A percentile compares a stretch with the other conserved stretches of the same genome.
phyloP scores from a whole-genome alignment of 1,140 invertebrate genomes.

The silkworm (Bombyx mori) region ASM3026992v2 NC_085110.1:12964501-12965000 shows the following conservation, averaged over 20 bases:
- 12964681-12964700: constrained; percentile 94
- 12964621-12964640: constrained; percentile 96
- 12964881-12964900: no score
- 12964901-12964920: no score
- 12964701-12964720: constrained; percentile 58
- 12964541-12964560: constrained; percentile 98
- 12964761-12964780: no score
- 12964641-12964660: constrained; percentile 95
- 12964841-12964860: no score
- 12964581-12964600: constrained; percentile 97
- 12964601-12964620: constrained; percentile 97
- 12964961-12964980: no score
- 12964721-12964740: not conserved
- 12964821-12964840: no score
- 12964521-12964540: constrained; percentile 94
- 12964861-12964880: no score
- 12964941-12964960: no score
- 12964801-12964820: no score
- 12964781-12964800: no score
- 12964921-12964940: no score
- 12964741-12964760: not conserved
- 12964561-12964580: constrained; percentile 95
- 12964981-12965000: no score
- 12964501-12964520: constrained; percentile 25
- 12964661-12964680: constrained; percentile 95